phyloP scores from a whole-genome alignment of 2,888 invertebrate species.

The Erynnis tages region DNA sequence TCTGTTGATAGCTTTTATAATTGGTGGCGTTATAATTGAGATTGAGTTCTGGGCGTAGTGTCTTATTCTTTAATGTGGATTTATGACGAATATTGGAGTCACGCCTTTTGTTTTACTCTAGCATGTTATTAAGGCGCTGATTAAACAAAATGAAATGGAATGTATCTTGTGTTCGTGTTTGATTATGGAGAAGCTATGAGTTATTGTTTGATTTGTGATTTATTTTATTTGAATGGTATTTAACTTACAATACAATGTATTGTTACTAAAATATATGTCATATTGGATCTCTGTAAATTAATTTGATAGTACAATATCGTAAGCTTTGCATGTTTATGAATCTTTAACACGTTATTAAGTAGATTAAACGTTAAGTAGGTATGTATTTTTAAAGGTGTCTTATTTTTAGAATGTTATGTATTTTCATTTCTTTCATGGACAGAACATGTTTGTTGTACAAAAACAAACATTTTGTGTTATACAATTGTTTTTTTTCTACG shows the following conservation, averaged over 20 bases:
- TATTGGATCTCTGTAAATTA: not conserved
- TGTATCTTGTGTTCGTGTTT: constrained; percentile 41
- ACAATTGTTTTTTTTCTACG: too few relatives aligned
- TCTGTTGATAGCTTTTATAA: constrained; percentile 59
- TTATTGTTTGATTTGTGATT: constrained; percentile 20
- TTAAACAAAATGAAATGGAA: constrained; percentile 32
- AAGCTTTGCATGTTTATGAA: too few relatives aligned
- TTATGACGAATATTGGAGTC: constrained; percentile 62
- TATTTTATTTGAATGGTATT: not conserved
- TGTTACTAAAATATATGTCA: too few relatives aligned
- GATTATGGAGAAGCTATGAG: constrained; percentile 6
- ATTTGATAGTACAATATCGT: not conserved
- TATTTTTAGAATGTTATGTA: too few relatives aligned
- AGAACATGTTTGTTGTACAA: too few relatives aligned
- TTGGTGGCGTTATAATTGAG: constrained; percentile 57
- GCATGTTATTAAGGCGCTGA: constrained; percentile 29
- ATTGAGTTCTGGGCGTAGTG: constrained; percentile 68
- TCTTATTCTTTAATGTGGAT: constrained; percentile 68
- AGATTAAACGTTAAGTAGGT: too few relatives aligned
- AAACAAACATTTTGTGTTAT: too few relatives aligned
- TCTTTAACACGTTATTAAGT: too few relatives aligned
- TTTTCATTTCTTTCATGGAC: too few relatives aligned
- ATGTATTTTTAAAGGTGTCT: too few relatives aligned
- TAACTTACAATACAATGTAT: not conserved
- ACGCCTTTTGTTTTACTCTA: constrained; percentile 59